Evolutionary conservation across 64 coral and sea anemone genomes (phyloP).

Genomic region (Montipora foliosa): DNA sequence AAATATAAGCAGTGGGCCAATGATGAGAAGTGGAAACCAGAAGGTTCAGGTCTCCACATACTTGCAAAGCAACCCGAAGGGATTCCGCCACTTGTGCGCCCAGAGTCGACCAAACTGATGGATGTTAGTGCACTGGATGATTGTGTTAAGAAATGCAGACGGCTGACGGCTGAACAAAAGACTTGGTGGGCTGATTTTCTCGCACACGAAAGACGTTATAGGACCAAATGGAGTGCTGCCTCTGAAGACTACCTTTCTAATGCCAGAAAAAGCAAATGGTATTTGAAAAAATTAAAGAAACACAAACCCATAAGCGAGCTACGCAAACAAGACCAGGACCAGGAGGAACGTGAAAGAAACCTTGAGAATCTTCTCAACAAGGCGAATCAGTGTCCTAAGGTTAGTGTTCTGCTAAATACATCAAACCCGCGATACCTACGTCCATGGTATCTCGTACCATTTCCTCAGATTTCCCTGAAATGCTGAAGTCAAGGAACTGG

Average conservation of each 20-base stretch:
- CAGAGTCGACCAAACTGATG: neutral
- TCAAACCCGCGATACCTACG: no score
- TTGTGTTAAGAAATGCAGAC: neutral
- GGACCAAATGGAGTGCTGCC: neutral
- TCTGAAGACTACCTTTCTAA: neutral
- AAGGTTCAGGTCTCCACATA: neutral
- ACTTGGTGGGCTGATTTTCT: neutral
- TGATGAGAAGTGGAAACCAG: neutral
- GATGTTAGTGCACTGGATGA: neutral
- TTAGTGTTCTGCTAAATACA: neutral
- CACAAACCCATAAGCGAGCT: neutral
- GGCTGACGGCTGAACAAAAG: neutral
- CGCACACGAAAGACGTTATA: neutral
- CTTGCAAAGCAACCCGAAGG: neutral
- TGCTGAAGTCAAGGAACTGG: no score
- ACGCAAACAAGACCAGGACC: neutral
- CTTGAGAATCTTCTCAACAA: neutral
- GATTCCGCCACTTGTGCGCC: neutral
- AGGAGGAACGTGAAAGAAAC: neutral
- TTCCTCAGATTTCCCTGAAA: no score
- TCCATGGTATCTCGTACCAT: no score
- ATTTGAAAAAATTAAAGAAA: neutral
- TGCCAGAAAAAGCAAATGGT: neutral
- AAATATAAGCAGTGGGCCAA: constrained; percentile 11
- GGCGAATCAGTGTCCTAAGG: neutral